A percentile compares a stretch with the other conserved stretches of the same genome.
phyloP scores from a whole-genome alignment of 2,888 invertebrate species.

The Aporophyla nigra region DNA sequence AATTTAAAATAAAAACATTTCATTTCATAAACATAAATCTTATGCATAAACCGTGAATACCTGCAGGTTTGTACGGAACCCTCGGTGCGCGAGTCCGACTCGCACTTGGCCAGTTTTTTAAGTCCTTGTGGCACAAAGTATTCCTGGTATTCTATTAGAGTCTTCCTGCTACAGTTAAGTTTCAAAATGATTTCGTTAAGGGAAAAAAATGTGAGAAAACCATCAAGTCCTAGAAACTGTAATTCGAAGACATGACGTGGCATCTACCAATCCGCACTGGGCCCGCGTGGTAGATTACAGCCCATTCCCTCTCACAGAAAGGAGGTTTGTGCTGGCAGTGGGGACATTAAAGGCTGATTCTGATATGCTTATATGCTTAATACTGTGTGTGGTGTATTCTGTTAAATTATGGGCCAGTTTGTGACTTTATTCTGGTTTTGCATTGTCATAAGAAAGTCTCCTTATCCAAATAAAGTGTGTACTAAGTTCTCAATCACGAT shows the following conservation, averaged over 20 bases:
- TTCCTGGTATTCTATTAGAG: not conserved
- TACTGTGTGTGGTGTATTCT: too few relatives aligned
- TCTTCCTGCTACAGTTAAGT: not conserved
- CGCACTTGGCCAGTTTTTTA: too few relatives aligned
- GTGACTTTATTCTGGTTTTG: not conserved
- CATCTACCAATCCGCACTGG: not conserved
- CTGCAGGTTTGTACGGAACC: too few relatives aligned
- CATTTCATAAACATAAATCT: too few relatives aligned
- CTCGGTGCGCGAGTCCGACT: too few relatives aligned
- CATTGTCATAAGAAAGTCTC: constrained; percentile 16
- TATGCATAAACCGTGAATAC: too few relatives aligned
- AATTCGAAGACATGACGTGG: not conserved
- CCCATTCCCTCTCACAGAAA: not conserved
- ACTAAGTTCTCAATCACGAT: constrained; percentile 29
- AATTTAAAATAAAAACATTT: too few relatives aligned
- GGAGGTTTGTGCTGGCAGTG: not conserved
- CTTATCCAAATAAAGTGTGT: constrained; percentile 23
- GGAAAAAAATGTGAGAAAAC: not conserved
- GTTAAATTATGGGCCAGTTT: not conserved
- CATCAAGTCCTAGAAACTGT: not conserved
- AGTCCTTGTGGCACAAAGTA: not conserved
- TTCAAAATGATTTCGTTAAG: too few relatives aligned
- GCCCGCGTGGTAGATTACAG: not conserved
- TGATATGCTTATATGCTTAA: not conserved
- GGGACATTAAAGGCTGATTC: not conserved